Conservation (phyloP, 2,888 invertebrate species). For the Mimas tiliae region DNA sequence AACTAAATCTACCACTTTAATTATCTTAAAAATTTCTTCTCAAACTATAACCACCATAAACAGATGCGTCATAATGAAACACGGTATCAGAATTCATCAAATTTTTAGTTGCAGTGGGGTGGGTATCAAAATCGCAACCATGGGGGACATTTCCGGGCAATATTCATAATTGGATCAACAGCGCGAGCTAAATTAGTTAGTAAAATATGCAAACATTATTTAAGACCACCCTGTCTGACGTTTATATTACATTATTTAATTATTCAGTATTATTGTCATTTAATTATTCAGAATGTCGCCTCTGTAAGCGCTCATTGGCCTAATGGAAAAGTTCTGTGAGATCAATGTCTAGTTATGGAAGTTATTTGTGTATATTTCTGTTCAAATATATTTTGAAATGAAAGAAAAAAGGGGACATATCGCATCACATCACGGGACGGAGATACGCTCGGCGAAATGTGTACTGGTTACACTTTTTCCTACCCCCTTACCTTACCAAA, state of each 20-base stretch:
- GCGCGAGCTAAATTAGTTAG: conserved; percentile 65
- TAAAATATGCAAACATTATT: conserved; percentile 73
- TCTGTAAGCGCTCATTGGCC: background rate
- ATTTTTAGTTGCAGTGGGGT: conserved; percentile 48
- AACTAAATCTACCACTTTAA: too few species aligned
- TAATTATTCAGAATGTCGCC: background rate
- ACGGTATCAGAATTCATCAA: conserved; percentile 10
- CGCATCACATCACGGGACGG: too few species aligned
- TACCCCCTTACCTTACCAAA: too few species aligned
- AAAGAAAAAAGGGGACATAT: too few species aligned
- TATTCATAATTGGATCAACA: conserved; percentile 71
- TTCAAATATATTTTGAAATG: too few species aligned
- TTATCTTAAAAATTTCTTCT: background rate
- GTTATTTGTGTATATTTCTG: background rate
- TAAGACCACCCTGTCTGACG: conserved; percentile 53
- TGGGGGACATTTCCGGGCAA: conserved; percentile 47
- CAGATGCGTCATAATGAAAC: background rate
- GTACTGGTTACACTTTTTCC: too few species aligned
- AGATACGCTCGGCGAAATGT: too few species aligned
- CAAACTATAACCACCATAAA: background rate
- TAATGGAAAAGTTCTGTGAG: background rate
- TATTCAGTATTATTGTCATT: conserved; percentile 49
- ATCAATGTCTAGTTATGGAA: background rate
- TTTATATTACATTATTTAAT: conserved; percentile 61
- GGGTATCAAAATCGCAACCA: conserved; percentile 56